Percentiles rank a stretch among this genome's conserved stretches.
These are phyloP conservation scores for Rostratula benghalensis DNA, from an alignment of 2,113 vertebrate genomes.

Conservation along the genomic window DNA sequence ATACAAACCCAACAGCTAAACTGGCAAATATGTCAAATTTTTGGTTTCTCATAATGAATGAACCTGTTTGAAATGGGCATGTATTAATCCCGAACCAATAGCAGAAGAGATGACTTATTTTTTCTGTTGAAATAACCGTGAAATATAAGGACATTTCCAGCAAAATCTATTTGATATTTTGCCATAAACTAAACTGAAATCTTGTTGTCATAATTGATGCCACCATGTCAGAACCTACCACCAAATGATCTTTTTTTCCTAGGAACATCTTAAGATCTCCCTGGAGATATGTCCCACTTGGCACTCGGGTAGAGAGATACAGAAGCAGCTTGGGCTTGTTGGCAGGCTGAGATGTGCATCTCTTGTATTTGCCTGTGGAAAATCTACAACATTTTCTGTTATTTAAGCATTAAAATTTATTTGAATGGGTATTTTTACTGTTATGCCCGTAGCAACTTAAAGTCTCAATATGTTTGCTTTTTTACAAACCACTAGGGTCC, in stretches of 20 bases:
- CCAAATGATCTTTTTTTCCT: not conserved
- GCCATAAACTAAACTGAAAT: not conserved
- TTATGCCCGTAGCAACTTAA: too few relatives aligned
- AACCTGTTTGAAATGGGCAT: not conserved
- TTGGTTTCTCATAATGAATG: not conserved
- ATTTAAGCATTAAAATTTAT: not conserved
- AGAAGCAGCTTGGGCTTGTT: not conserved
- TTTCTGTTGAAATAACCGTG: not conserved
- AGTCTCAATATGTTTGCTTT: not conserved
- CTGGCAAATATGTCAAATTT: not conserved
- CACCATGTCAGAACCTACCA: not conserved
- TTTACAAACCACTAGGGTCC: too few relatives aligned
- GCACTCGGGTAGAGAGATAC: not conserved
- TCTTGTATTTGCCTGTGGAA: not conserved
- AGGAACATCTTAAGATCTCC: not conserved
- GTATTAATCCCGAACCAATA: not conserved
- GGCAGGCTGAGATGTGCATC: not conserved
- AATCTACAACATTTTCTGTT: not conserved
- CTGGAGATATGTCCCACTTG: not conserved
- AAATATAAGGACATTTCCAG: not conserved
- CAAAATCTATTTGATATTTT: not conserved
- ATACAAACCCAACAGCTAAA: not conserved
- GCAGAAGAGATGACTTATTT: not conserved
- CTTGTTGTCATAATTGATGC: not conserved
- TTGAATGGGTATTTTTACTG: not conserved